Conservation (phyloP, 2,888 invertebrate species). For the Trileptium ribeirensis region DNA sequence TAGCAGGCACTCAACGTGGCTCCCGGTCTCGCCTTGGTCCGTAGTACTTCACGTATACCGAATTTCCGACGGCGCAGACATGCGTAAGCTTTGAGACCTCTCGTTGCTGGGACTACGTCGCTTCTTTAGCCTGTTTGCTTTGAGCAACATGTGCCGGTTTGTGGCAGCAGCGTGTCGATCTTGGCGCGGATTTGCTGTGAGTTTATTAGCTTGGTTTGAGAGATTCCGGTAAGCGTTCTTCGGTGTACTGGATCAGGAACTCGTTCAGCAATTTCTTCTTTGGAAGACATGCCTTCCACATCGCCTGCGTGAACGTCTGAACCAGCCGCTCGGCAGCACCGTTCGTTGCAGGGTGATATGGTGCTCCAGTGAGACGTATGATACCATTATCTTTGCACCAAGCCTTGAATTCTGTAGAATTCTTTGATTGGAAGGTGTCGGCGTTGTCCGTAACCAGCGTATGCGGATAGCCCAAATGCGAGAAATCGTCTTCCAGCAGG, state of each 20-base stretch:
- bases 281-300: slow-evolving; percentile 26
- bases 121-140: slow-evolving; percentile 22
- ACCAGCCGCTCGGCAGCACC: slow-evolving; percentile 26
- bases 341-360: slow-evolving; percentile 37
- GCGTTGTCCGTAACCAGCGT: slow-evolving; percentile 39
- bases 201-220: slow-evolving; percentile 23
- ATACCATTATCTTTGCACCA: neutral
- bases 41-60: slow-evolving; percentile 5
- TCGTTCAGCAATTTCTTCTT: slow-evolving; percentile 23
- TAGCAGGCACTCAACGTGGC: slow-evolving; percentile 20
- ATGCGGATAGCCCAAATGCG: slow-evolving; percentile 35
- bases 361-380: slow-evolving; percentile 30
- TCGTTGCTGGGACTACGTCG: neutral
- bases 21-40: slow-evolving; percentile 20
- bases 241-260: slow-evolving; percentile 28
- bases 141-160: slow-evolving; percentile 17
- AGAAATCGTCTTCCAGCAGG: slow-evolving; percentile 32
- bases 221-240: slow-evolving; percentile 14
- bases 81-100: neutral
- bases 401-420: neutral
- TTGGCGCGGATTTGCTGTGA: slow-evolving; percentile 14
- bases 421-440: slow-evolving; percentile 27
- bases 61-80: neutral
- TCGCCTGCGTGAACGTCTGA: slow-evolving; percentile 34
- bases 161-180: slow-evolving; percentile 4